Evolutionary conservation across 2,888 invertebrate species (phyloP).

Genomic region (Philereme transversata): DNA sequence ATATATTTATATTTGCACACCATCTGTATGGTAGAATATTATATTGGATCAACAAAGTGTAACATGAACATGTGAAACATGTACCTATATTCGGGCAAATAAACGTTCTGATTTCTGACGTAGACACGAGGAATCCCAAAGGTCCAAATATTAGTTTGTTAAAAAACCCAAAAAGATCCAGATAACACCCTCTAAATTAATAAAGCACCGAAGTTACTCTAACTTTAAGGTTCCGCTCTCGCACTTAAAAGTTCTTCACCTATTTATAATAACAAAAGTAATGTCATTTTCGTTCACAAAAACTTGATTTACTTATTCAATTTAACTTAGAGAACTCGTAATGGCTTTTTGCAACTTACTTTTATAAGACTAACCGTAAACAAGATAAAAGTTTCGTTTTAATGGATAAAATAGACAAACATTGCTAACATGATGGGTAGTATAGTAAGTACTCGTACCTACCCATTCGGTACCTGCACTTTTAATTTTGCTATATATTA

Average conservation of each 20-base stretch:
- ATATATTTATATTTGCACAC: no score
- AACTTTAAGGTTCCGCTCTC: constrained; percentile 12
- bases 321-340: constrained; percentile 41
- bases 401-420: constrained; percentile 21
- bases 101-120: no score
- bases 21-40: no score
- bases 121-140: no score
- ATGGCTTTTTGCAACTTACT: constrained; percentile 39
- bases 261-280: constrained; percentile 35
- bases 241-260: constrained; percentile 28
- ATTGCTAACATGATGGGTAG: constrained; percentile 6
- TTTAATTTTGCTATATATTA: no score
- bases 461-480: neutral
- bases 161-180: constrained; percentile 3
- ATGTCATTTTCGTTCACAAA: constrained; percentile 37
- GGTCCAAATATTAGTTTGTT: neutral
- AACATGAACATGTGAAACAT: no score
- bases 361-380: constrained; percentile 35
- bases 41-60: no score
- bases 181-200: constrained; percentile 16
- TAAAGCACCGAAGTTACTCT: constrained; percentile 11
- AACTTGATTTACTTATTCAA: constrained; percentile 43
- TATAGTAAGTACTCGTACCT: no score
- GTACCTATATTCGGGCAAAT: no score
- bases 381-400: constrained; percentile 35